Evolutionary conservation across 2,888 invertebrate genomes (phyloP).

Genomic region (Macrosoma leucophasiata): DNA sequence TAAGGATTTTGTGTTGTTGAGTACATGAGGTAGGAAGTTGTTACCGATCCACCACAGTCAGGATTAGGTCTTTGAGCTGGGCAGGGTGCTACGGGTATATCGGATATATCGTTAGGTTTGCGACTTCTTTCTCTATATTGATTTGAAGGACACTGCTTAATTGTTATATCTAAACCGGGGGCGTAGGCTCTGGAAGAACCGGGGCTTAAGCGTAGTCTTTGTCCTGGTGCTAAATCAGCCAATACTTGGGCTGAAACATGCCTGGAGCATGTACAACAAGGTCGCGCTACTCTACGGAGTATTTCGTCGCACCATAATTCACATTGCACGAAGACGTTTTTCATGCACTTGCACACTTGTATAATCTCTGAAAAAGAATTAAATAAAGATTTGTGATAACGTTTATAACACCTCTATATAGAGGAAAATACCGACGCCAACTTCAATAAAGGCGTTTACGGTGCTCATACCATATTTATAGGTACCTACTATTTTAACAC

Average conservation of each 20-base stretch:
- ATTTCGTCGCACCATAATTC: slow-evolving; percentile 65
- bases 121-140: slow-evolving; percentile 17
- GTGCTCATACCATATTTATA: too few species aligned
- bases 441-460: too few species aligned
- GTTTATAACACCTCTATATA: too few species aligned
- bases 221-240: slow-evolving; percentile 36
- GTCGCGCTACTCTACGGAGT: slow-evolving; percentile 46
- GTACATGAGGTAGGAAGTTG: slow-evolving; percentile 41
- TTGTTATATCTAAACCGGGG: slow-evolving; percentile 40
- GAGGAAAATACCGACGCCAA: too few species aligned
- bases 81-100: slow-evolving; percentile 30
- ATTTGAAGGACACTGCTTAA: slow-evolving; percentile 39
- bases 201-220: slow-evolving; percentile 29
- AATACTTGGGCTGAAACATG: slow-evolving; percentile 45
- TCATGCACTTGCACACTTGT: slow-evolving; percentile 63
- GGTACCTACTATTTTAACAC: too few species aligned
- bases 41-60: slow-evolving; percentile 31
- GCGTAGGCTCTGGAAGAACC: slow-evolving; percentile 31
- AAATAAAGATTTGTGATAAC: too few species aligned
- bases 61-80: slow-evolving; percentile 32
- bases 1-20: slow-evolving; percentile 26
- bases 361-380: slow-evolving; percentile 38
- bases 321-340: slow-evolving; percentile 61
- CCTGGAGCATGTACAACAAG: slow-evolving; percentile 53
- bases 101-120: too few species aligned